Base-by-base conservation (phyloP, 2,888 invertebrate genomes). In the Sepiola atlantica region DNA sequence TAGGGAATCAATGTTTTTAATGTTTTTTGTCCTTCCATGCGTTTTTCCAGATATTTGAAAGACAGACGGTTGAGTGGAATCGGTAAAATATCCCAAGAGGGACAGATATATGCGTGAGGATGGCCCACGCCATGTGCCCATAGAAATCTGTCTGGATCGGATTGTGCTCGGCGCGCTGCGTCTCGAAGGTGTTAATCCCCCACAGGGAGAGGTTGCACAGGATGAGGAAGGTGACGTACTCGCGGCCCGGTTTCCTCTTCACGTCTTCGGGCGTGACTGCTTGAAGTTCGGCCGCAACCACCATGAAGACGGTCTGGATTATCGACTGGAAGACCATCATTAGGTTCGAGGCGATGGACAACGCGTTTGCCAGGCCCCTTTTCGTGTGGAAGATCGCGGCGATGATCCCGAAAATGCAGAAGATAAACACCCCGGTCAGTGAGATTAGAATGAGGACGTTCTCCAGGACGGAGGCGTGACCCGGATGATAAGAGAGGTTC, bases 121-220 rank as follows among this genome's bases (percentile, higher is more conserved):
- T 98, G 94, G 99, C 98, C 99, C 99, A 99, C 95, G 99, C 98
- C 95, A 99, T 98, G 97, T 98, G 98, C 94, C 99, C 99, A 97
- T 99, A 99, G 98, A 99, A 99, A 96, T 99, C 98, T 96, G 99
- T 98, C 97, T 99, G 99, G 92, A 99, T 98, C 95, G 99, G 99
- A 98, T 99, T 99, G 96, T 98, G 98, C 96, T 98, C 98, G 95
- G 99, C 99, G 97, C 99, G 99, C 97, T 99, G 99, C 96, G 98
- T 98, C 97, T 99, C 99, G 97, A 99, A 99, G 90, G 99, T 99
- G 97, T 99, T 99, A 97, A 99, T 98, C 96, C 99, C 98, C 98
- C 99, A 99, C 98, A 99, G 98, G 96, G 99, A 99, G 96, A 99
- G 98, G 97, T 99, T 99, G 97, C 99, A 99, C 97, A 99, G 99